Base-by-base conservation (phyloP, 2,888 invertebrate species). In the Phaedon cochleariae region DNA sequence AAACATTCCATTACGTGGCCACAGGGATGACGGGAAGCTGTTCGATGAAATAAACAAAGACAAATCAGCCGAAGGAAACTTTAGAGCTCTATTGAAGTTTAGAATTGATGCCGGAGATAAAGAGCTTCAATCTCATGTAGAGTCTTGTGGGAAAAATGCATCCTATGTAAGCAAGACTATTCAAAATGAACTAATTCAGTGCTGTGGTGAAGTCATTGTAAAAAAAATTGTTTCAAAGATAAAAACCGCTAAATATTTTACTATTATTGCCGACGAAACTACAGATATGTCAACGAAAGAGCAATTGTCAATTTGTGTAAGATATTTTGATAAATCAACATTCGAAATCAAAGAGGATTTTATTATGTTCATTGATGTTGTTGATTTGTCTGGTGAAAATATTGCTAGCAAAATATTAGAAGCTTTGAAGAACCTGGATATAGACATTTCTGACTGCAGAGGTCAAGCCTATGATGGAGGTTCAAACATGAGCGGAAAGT, bases 251-350 rank as follows among this genome's bases (percentile, higher is more conserved):
- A 55, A 55, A 49, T 55, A 48, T 49, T 62, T 31, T 18, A 51
- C 26, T 22, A 46, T 61, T 12, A 29, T 61, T 10, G 53, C 46
- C n/a, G 53, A 62, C 34, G 51, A 62, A 41, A 62, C 62, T 9
- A 57, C 55, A 21, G 62, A 62, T 62, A 41, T 62, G 7, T 53
- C 55, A 18, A 26, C 10, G 9, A 37, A 7, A 17, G 57, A 57
- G 18, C 57, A 57, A 34, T 26, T 62, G 12, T 52, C 62, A 20
- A 41, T 62, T 22, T 53, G 53, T 41, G 26, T 54, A 15, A 7
- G 59, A 34, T 51, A 62, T 34, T 34, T 34, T 34, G 31, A 34
- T 10, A 10, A 34, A 10, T 5, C 6, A 34, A 7, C 51, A 22
- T 15, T 15, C 26, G 51, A 51, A 26, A 26, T 51, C 22, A n/a